phyloP scores from a whole-genome alignment of 2,797 vertebrate genomes.

The Schizopygopsis malacanthus region DNA sequence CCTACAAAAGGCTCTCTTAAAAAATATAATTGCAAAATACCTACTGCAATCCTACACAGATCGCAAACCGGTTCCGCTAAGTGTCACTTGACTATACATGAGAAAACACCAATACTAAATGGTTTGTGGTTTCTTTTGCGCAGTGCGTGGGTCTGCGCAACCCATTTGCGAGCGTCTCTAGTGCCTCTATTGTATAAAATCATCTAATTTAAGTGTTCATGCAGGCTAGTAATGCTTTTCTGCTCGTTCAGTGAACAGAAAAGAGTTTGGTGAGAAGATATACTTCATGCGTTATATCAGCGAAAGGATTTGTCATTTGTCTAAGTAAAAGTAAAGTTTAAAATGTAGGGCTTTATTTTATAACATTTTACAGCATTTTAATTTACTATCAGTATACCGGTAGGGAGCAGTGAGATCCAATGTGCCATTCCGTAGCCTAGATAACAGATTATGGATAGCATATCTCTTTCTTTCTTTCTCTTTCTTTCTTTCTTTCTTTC shows the following conservation, averaged over 20 bases:
- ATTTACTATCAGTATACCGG: background rate
- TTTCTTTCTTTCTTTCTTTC: too few species aligned
- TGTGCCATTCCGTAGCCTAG: background rate
- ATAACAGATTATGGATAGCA: too few species aligned
- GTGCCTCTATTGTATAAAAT: background rate
- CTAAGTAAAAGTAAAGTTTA: background rate
- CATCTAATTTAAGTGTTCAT: background rate
- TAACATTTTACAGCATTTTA: background rate
- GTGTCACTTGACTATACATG: background rate
- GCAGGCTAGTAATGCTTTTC: background rate
- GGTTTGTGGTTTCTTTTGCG: conserved; percentile 7
- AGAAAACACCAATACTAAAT: background rate
- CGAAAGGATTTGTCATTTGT: background rate
- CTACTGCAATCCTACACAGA: background rate
- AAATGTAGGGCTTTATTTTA: background rate
- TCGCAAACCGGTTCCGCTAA: background rate
- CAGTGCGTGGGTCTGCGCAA: background rate
- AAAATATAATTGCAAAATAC: background rate
- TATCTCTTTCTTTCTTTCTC: background rate
- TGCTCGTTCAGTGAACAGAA: background rate
- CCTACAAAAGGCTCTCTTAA: background rate
- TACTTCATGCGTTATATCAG: background rate
- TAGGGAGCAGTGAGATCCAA: background rate
- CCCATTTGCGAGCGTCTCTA: background rate
- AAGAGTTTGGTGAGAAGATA: too few species aligned